Base-by-base conservation (phyloP, 2,113 vertebrate genomes). In the Solea solea region DNA sequence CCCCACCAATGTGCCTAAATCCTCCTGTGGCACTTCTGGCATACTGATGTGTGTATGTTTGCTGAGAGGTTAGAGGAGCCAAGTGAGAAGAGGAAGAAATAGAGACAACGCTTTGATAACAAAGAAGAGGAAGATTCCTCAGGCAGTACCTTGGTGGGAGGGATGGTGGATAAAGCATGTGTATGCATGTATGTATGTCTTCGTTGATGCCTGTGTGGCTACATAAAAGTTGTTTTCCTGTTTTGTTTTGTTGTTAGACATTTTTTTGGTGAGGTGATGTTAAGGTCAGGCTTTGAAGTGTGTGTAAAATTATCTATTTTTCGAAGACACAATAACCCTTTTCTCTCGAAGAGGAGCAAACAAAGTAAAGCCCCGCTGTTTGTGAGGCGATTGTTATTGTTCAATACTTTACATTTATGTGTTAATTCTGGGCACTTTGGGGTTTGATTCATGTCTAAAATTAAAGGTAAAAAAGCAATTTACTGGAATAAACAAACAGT, bases 1-100 rank as follows among this genome's bases (percentile, higher is more conserved):
- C 82, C 48, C 76, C 42, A 81, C 70, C 82, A 49, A 64, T 83
- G 79, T 76, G 67, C 75, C 86, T 89, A 90, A 92, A 91, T 89
- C 89, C 90, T 78, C 27, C 82, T 46, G 66, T 12, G 27, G 15
- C 67, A 45, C 67, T 74, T 57, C 45, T 25, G 42, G 90, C 84
- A 92, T 92, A 88, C 80, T 88, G 86, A 92, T 92, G 78, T 27
- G 67, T 78, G 61, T 25, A 3, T 80, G 69, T 74, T 41, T 11
- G 45, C 49, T 40, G 46, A 4, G 61, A 75, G 71, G 78, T 70
- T 70, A 64, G 63, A 21, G 51, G 55, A 53, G 44, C 12, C 3
- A 12, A 25, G 21, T 21, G 28, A n/a, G 28, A 57, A 34, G 8
- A 44, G 46, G 27, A 54, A 40, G 59, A 13, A 48, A 51, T n/a